Percentiles rank a stretch among this genome's conserved stretches.
phyloP scores from a whole-genome alignment of 2,888 invertebrate genomes.

The Drosophila villosipedis region DNA sequence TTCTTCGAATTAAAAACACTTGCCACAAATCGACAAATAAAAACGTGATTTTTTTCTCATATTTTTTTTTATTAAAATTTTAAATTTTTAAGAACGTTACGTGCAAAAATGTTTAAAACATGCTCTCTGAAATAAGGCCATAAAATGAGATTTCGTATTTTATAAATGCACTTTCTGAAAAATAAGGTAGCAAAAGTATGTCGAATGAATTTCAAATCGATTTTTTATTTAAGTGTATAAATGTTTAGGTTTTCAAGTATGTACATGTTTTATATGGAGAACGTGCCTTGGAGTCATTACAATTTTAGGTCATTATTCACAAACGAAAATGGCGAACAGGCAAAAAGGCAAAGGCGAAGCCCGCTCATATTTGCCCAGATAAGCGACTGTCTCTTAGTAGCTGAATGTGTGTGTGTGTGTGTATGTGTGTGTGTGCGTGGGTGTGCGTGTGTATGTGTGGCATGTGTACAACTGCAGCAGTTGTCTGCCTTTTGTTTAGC shows the following conservation, averaged over 20 bases:
- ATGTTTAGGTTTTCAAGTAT: conserved; percentile 5
- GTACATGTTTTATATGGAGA: conserved; percentile 69
- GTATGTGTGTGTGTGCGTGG: conserved; percentile 3
- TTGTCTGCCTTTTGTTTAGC: conserved; percentile 45
- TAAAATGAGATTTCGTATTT: not conserved
- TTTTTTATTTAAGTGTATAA: not conserved
- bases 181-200: too few species aligned
- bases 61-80: not conserved
- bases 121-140: not conserved
- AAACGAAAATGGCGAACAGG: conserved; percentile 64
- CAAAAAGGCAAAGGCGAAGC: conserved; percentile 63
- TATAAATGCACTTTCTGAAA: not conserved
- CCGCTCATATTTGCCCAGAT: conserved; percentile 38
- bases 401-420: not conserved
- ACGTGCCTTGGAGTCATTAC: conserved; percentile 80
- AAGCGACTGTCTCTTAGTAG: conserved; percentile 44
- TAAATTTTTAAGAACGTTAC: not conserved
- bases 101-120: not conserved
- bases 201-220: not conserved
- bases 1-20: not conserved
- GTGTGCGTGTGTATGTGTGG: not conserved
- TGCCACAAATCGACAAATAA: not conserved
- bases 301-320: conserved; percentile 81
- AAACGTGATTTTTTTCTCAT: not conserved
- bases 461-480: conserved; percentile 34